Percentiles rank a stretch among this genome's conserved stretches.
phyloP scores from a whole-genome alignment of 1,140 invertebrate genomes.

The Hermatobates lingyangjiaoensis region DNA sequence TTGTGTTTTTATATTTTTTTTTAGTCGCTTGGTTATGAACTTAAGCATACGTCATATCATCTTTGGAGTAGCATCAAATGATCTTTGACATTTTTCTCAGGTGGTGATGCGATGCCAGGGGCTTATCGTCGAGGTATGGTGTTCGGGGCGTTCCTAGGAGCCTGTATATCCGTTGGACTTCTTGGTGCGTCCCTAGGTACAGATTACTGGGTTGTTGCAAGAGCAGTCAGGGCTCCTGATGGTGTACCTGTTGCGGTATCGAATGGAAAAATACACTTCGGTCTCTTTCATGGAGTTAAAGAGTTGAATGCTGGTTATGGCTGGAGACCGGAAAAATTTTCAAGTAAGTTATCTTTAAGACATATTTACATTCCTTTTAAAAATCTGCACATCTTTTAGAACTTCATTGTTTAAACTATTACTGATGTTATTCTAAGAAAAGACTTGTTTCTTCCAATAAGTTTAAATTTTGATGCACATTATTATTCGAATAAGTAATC shows the following conservation, averaged over 20 bases:
- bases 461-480: no score
- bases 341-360: constrained; percentile 32
- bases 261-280: constrained; percentile 59
- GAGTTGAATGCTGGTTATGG: constrained; percentile 66
- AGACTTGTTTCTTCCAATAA: no score
- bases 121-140: constrained; percentile 56
- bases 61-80: no score
- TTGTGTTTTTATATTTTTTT: no score
- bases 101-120: background rate
- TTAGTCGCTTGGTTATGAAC: no score
- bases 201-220: constrained; percentile 68
- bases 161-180: constrained; percentile 60
- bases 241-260: constrained; percentile 39
- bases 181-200: constrained; percentile 68
- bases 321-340: constrained; percentile 48
- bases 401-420: no score
- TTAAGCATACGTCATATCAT: no score
- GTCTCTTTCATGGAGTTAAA: constrained; percentile 66
- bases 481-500: no score
- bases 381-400: no score
- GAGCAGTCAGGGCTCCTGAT: constrained; percentile 36
- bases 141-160: constrained; percentile 73
- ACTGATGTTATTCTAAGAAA: no score
- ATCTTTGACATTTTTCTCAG: no score
- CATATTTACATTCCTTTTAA: no score